Evolutionary conservation across 2,113 vertebrate genomes (phyloP).

Genomic region (Lutjanus erythropterus): DNA sequence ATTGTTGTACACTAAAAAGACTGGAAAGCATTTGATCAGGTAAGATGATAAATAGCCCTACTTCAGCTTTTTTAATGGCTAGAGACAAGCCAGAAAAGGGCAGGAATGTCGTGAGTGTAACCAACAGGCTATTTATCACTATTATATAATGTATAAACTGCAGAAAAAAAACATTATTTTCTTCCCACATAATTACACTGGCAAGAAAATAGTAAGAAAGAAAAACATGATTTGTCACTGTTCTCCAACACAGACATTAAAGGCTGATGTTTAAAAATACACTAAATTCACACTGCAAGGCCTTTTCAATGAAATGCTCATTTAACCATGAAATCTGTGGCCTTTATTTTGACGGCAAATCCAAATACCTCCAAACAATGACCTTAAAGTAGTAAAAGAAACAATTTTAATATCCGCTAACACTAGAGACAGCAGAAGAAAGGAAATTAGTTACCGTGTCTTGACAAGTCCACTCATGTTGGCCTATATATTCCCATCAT

Average conservation of each 20-base stretch:
- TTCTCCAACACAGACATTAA: not conserved
- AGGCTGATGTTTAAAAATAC: not conserved
- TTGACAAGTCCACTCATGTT: not conserved
- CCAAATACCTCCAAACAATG: conserved; percentile 39
- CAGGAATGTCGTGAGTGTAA: conserved; percentile 8
- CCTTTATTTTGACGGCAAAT: conserved; percentile 34
- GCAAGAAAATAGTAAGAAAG: not conserved
- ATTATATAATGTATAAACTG: not conserved
- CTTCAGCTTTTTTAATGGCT: not conserved
- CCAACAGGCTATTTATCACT: conserved; percentile 13
- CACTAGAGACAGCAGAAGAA: not conserved
- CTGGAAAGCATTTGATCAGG: not conserved
- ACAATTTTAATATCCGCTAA: not conserved
- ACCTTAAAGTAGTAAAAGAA: conserved; percentile 1
- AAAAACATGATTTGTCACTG: not conserved
- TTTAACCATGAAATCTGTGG: conserved; percentile 28
- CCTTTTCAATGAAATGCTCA: not conserved
- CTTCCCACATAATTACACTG: conserved; percentile 5
- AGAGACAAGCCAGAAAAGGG: conserved; percentile 17
- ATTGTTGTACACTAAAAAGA: not conserved
- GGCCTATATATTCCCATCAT: conserved; percentile 3
- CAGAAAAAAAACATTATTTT: conserved; percentile 1
- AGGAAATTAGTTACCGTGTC: not conserved
- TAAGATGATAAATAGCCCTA: not conserved
- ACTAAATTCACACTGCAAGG: not conserved